Conservation (phyloP, 2,113 vertebrate genomes). For the Crocuta crocuta region DNA sequence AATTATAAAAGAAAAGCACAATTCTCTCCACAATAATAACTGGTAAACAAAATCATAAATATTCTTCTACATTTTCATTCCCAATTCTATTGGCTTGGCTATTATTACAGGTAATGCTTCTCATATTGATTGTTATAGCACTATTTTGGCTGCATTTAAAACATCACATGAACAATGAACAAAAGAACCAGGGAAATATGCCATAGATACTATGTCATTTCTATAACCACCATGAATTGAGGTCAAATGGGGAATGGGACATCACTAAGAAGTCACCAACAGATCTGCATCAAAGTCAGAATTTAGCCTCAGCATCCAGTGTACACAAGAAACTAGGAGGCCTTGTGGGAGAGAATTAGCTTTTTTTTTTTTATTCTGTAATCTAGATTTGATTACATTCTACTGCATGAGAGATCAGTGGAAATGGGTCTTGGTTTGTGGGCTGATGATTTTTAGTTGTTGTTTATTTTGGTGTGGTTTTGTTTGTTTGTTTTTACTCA, state of each 20-base stretch:
- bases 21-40: constrained; percentile 33
- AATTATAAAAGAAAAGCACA: constrained; percentile 20
- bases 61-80: background rate
- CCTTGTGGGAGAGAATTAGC: background rate
- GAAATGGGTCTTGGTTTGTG: background rate
- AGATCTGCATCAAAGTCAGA: background rate
- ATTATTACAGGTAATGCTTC: background rate
- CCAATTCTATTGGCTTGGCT: background rate
- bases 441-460: background rate
- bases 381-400: background rate
- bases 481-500: background rate
- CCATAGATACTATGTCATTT: background rate
- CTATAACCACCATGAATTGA: background rate
- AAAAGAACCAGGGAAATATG: background rate
- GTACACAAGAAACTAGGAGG: background rate
- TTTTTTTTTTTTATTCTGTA: background rate
- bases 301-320: background rate
- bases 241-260: background rate
- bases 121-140: background rate
- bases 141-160: background rate
- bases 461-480: background rate
- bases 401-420: background rate
- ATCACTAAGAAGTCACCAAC: background rate
- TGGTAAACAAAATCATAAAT: constrained; percentile 41
- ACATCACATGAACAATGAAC: background rate